Conservation (phyloP, 2,113 vertebrate species). For the Ivindomyrus marchei region DNA sequence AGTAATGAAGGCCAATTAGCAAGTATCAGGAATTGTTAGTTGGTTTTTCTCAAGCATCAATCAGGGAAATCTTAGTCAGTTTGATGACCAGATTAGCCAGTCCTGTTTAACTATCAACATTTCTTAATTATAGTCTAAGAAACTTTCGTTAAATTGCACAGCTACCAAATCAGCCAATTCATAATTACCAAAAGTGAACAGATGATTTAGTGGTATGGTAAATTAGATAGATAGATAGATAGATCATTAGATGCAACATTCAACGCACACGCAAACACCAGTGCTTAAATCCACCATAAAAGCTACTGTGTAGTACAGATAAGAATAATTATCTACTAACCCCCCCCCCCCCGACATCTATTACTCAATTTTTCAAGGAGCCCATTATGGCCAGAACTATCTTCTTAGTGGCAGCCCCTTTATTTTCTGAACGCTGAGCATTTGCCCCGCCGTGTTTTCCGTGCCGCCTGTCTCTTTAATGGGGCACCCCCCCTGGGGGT, state of each 20-base stretch:
- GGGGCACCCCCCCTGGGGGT: slow-evolving; percentile 30
- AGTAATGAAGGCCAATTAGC: background rate
- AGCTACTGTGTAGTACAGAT: background rate
- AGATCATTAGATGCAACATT: no score
- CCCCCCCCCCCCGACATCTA: slow-evolving; percentile 21
- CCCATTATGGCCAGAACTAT: slow-evolving; percentile 39
- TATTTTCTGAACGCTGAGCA: slow-evolving; percentile 5
- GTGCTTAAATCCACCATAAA: background rate
- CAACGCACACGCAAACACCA: background rate
- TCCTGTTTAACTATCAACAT: background rate
- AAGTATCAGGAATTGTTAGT: background rate
- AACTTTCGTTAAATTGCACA: background rate
- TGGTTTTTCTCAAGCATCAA: background rate
- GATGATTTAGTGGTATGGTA: background rate
- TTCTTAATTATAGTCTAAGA: background rate
- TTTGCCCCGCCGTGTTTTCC: slow-evolving; percentile 14
- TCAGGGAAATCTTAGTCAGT: background rate
- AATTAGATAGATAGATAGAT: background rate
- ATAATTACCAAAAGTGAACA: background rate
- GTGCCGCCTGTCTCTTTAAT: slow-evolving; percentile 2
- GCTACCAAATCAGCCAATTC: background rate
- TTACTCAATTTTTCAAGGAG: slow-evolving; percentile 41
- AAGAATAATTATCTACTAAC: background rate
- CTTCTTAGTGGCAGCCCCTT: slow-evolving; percentile 30
- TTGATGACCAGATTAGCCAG: background rate